A percentile compares a stretch with the other conserved stretches of the same genome.
Evolutionary conservation across 2,113 vertebrate genomes (phyloP).

Genomic region (Oncorhynchus masou): DNA sequence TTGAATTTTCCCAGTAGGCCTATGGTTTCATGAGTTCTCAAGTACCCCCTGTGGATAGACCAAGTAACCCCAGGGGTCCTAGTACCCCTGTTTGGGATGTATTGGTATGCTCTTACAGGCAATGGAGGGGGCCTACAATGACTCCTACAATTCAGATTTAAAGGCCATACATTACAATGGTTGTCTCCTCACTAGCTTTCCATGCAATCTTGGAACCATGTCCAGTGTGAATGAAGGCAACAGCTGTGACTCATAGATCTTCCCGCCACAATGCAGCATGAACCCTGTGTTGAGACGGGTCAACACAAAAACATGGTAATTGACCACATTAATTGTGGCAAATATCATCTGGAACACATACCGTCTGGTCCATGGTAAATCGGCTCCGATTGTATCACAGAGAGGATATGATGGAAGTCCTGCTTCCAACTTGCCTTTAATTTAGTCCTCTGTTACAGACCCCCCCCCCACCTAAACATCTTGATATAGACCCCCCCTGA

Average conservation of each 20-base stretch:
- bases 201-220: conserved; percentile 8
- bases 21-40: too few relatives aligned
- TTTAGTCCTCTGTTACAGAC: not conserved
- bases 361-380: conserved; percentile 16
- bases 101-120: too few relatives aligned
- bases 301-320: conserved; percentile 13
- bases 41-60: too few relatives aligned
- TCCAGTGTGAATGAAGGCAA: conserved; percentile 38
- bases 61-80: too few relatives aligned
- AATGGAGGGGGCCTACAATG: too few relatives aligned
- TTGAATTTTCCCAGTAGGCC: too few relatives aligned
- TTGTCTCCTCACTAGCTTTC: not conserved
- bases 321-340: conserved; percentile 13
- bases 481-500: too few relatives aligned
- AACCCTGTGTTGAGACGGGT: conserved; percentile 40
- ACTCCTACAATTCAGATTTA: too few relatives aligned
- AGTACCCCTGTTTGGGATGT: too few relatives aligned
- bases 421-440: conserved; percentile 13
- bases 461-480: too few relatives aligned
- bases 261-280: conserved; percentile 23
- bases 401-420: not conserved
- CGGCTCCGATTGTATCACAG: conserved; percentile 24
- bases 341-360: conserved; percentile 50
- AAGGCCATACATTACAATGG: too few relatives aligned
- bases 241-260: conserved; percentile 23